Evolutionary conservation across 2,113 vertebrate genomes (phyloP).

Genomic region (Lonchura striata): DNA sequence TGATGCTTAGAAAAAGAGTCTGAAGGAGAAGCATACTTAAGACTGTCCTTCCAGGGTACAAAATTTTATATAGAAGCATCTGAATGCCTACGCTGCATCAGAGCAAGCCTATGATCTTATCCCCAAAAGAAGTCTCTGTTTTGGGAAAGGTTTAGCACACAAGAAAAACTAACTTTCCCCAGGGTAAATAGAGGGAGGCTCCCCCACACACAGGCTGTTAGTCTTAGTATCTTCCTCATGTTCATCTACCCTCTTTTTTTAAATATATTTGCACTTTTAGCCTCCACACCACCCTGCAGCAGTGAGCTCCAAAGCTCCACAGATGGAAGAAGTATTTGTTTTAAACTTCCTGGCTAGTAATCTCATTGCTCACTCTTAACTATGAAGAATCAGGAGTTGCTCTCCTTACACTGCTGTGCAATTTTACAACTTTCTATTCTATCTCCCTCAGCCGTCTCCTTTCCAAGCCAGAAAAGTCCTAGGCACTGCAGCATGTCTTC

Average conservation of each 20-base stretch:
- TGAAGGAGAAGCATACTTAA: background rate
- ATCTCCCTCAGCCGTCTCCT: background rate
- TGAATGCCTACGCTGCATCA: background rate
- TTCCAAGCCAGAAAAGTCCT: background rate
- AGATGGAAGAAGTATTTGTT: background rate
- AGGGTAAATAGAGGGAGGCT: background rate
- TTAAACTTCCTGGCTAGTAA: background rate
- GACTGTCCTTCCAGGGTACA: background rate
- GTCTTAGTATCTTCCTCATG: background rate
- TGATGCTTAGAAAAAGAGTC: background rate
- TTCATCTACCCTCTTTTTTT: background rate
- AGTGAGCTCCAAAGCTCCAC: background rate
- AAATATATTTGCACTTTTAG: background rate
- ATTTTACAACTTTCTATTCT: background rate
- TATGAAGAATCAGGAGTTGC: background rate
- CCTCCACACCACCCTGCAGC: background rate
- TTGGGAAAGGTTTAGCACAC: background rate
- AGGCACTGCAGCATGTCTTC: background rate
- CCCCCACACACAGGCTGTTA: background rate
- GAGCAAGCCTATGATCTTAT: background rate
- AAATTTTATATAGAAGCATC: background rate
- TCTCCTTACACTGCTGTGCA: background rate
- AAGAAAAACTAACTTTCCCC: background rate
- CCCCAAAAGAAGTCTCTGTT: background rate
- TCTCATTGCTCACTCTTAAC: background rate